Conservation (phyloP, 2,888 invertebrate genomes). For the Ptycholaimellus sp. region DNA sequence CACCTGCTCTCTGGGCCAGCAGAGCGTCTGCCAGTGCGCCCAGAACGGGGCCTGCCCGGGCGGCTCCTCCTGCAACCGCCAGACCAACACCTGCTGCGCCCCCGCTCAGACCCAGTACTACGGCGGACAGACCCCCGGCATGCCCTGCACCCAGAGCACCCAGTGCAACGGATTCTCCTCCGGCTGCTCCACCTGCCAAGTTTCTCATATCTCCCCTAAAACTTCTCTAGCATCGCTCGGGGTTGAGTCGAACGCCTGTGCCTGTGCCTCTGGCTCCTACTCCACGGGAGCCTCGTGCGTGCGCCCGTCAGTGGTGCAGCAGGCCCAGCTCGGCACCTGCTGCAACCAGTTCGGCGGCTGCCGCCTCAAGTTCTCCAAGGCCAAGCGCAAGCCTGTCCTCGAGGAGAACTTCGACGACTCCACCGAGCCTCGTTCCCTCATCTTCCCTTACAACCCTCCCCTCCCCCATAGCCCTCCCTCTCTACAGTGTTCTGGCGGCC, state of each 20-base stretch:
- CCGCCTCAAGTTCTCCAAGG: neutral
- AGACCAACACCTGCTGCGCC: conserved; percentile 21
- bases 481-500: too few species aligned
- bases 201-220: too few species aligned
- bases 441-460: too few species aligned
- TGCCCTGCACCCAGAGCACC: conserved; percentile 11
- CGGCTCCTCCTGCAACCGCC: conserved; percentile 13
- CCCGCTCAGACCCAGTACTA: too few species aligned
- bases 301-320: conserved; percentile 10
- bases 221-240: neutral
- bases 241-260: conserved; percentile 10
- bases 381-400: neutral
- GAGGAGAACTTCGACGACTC: neutral
- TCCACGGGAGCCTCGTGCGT: conserved; percentile 16
- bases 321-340: conserved; percentile 16
- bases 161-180: conserved; percentile 18
- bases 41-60: conserved; percentile 18
- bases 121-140: conserved; percentile 11
- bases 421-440: conserved; percentile 1
- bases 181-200: conserved; percentile 14
- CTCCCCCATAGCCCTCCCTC: too few species aligned
- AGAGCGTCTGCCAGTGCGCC: conserved; percentile 23
- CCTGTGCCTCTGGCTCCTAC: conserved; percentile 12
- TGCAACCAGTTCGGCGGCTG: conserved; percentile 18
- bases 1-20: conserved; percentile 11